Conservation (phyloP, 2,113 vertebrate species). For the Gyps fulvus region DNA sequence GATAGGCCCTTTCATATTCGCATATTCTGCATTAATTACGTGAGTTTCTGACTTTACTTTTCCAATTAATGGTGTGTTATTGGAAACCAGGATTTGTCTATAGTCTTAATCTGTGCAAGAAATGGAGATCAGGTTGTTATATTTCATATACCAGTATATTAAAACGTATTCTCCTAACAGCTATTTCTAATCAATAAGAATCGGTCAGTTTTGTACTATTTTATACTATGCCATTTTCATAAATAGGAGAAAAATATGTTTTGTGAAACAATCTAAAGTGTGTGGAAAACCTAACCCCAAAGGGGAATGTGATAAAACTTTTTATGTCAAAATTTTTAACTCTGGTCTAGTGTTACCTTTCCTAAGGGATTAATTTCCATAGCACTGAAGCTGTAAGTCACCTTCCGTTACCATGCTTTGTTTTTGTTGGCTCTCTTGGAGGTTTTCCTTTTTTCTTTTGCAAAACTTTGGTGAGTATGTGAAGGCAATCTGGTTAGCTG, state of each 20-base stretch:
- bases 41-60: not conserved
- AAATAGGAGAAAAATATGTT: not conserved
- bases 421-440: not conserved
- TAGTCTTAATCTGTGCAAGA: not conserved
- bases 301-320: not conserved
- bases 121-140: not conserved
- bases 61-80: not conserved
- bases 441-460: not conserved
- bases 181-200: not conserved
- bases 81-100: not conserved
- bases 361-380: not conserved
- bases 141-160: not conserved
- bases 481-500: not conserved
- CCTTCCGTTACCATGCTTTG: not conserved
- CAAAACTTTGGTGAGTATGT: not conserved
- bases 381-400: not conserved
- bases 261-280: not conserved
- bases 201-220: not conserved
- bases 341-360: not conserved
- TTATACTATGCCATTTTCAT: not conserved
- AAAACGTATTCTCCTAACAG: not conserved
- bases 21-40: not conserved
- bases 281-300: not conserved
- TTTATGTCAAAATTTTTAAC: not conserved
- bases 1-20: not conserved